Evolutionary conservation across 2,888 invertebrate genomes (phyloP).

Genomic region (Drosophila monieri): DNA sequence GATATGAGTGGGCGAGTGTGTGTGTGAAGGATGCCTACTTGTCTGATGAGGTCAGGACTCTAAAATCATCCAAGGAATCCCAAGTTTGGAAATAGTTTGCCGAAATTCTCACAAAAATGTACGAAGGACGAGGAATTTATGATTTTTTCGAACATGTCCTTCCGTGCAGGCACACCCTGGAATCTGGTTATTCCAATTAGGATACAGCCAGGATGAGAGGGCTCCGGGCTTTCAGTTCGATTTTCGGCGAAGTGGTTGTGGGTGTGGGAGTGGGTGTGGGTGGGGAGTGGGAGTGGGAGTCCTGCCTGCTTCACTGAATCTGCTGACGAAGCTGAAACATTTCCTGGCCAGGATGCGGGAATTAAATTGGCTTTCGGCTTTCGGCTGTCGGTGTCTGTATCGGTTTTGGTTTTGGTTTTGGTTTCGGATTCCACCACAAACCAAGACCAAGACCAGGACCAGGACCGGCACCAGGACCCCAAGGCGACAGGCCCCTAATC

Average conservation of each 20-base stretch:
- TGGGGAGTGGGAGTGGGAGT: too few relatives aligned
- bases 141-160: background rate
- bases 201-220: background rate
- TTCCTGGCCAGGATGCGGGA: constrained; percentile 13
- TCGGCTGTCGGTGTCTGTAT: background rate
- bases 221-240: background rate
- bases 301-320: background rate
- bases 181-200: constrained; percentile 3
- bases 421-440: background rate
- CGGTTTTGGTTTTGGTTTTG: background rate
- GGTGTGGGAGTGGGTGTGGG: too few relatives aligned
- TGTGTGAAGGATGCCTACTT: constrained; percentile 5
- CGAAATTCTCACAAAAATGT: background rate
- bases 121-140: background rate
- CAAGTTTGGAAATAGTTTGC: too few relatives aligned
- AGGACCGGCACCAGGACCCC: background rate
- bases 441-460: too few relatives aligned
- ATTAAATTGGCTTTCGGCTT: background rate
- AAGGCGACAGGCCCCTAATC: background rate
- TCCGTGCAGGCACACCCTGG: background rate
- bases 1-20: constrained; percentile 5
- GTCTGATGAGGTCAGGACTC: constrained; percentile 15
- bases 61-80: background rate
- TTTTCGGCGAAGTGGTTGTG: background rate
- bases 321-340: constrained; percentile 9